Base-by-base conservation (phyloP, 2,888 invertebrate species). In the Quadriops clusia region DNA sequence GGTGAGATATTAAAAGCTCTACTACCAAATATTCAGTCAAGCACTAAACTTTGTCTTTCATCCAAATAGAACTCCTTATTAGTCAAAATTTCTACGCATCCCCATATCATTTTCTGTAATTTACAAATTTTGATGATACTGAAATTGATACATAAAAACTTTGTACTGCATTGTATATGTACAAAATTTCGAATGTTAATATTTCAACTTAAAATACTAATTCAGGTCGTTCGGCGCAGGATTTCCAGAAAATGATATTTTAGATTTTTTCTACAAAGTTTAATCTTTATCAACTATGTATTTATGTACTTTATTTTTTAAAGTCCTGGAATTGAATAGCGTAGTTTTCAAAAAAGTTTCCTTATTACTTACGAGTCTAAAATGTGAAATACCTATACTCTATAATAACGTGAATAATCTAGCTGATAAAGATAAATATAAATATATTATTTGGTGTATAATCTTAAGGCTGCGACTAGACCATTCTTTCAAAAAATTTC, bases 391-490 rank as follows among this genome's bases (percentile, higher is more conserved):
- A 32, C 27, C 32, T 32, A 32, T 25, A 30, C n/a, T n/a, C n/a
- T n/a, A n/a, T n/a, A n/a, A n/a, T n/a, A n/a, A n/a, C n/a, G 33
- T 33, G 33, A 33, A 29, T 29, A 28, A 33, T n/a, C 29, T 26
- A 34, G 30, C 39, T 36, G 42, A 44, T 44, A 37, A 35, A 37
- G 34, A 39, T 45, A 42, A 38, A 37, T 43, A 44, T 42, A 44
- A 46, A 45, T 36, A 45, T 41, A 43, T 37, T 40, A 40, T 48
- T 54, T 54, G 54, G 54, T 54, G 54, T 53, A 54, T 53, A 38
- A 45, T 41, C 42, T 47, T 53, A 53, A 54, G 53, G 53, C 54
- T 47, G 53, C 50, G 51, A 52, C 51, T 49, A 50, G 33, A 36
- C 30, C 21, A 30, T 23, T 12, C 24, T 24, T 15, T 12, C 18